Evolutionary conservation across 2,797 vertebrate genomes (phyloP), one percentile per base, ranked within the genome.

Genomic region (Anomalospiza imberbis): DNA sequence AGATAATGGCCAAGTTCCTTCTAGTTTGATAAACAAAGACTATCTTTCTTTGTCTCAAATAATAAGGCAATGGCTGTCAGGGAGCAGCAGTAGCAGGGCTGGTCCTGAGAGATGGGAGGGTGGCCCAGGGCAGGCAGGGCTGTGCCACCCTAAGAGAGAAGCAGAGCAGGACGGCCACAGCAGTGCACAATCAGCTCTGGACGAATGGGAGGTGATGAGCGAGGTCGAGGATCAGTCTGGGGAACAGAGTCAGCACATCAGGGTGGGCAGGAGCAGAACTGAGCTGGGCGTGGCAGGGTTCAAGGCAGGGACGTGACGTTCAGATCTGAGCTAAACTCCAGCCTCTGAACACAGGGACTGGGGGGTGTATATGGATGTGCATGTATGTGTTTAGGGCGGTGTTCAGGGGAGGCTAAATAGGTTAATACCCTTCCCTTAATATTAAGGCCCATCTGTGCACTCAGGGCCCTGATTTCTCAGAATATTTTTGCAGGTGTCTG

Each of bases 131-230:
- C 17, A n/a, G 44, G 19, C 18, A 40, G 38, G 32, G 16, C 12
- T 6, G 14, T 3, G 28, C 12, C 20, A 4, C 18, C 14, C 45
- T 2, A 2, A 28, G 9, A 44, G 17, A 14, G 13, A 16, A 68
- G 29, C 17, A 22, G 38, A 40, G 25, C 55, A 24, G 54, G 54
- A 24, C 4, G 17, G 51, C 17, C 12, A 2, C 40, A 68, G 55
- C 45, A 45, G 34, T 0, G 3, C 48, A 7, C 67, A 40, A 11
- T 8, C 17, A 24, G 21, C 63, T 6, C 26, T 0, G 0, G 40
- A 10, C 40, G 55, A 29, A 45, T 40, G 2, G 0, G 13, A 61
- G n/a, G 19, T 50, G 53, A 60, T 0, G 4, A 32, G 32, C 4
- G 29, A 54, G 36, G 32, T 11, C 7, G 2, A 34, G 36, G 16